Percentiles rank a stretch among this genome's conserved stretches.
phyloP scores from a whole-genome alignment of 2,797 vertebrate species.

The Okamejei kenojei region DNA sequence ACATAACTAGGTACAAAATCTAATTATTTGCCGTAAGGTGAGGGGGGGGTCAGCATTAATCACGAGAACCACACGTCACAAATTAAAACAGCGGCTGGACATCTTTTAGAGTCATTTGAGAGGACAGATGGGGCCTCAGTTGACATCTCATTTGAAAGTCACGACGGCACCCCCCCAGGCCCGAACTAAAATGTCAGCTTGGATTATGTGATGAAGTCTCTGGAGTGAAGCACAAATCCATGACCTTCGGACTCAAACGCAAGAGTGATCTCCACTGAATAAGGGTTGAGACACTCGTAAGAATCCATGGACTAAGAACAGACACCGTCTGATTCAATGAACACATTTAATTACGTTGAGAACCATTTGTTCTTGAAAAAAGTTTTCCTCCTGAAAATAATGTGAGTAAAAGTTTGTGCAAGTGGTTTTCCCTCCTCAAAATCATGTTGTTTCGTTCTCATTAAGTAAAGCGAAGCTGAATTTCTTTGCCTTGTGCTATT shows the following conservation, averaged over 20 bases:
- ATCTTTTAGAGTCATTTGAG: slow-evolving; percentile 2
- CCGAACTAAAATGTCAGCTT: background rate
- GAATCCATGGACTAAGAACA: background rate
- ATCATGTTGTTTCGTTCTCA: background rate
- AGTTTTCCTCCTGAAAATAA: background rate
- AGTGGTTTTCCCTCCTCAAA: background rate
- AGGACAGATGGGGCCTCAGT: background rate
- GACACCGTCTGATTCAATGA: slow-evolving; percentile 14
- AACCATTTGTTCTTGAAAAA: background rate
- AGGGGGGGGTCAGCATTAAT: background rate
- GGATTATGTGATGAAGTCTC: background rate
- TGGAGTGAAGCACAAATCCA: background rate
- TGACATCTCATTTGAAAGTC: slow-evolving; percentile 5
- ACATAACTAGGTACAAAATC: background rate
- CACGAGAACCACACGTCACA: background rate
- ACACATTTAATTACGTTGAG: background rate
- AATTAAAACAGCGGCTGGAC: background rate
- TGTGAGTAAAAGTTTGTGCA: background rate
- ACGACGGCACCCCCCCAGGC: background rate
- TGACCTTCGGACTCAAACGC: background rate
- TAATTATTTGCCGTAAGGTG: background rate
- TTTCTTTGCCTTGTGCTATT: background rate
- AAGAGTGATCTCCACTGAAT: background rate
- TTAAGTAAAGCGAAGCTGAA: background rate
- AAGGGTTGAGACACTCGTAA: background rate